Conservation (phyloP, 2,888 invertebrate genomes). For the Noctua pronuba region DNA sequence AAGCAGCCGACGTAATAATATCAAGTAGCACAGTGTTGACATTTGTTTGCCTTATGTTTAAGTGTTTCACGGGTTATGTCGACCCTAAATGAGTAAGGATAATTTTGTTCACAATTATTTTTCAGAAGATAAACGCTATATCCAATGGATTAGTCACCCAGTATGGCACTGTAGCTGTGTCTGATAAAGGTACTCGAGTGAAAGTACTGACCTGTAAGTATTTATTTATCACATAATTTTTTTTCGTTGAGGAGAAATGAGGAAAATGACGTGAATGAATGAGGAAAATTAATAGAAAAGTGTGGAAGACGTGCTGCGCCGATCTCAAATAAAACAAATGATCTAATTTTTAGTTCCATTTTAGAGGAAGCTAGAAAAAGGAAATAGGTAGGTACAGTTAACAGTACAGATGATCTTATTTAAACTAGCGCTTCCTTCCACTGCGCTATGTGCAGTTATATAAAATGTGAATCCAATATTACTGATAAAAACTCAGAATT, state of each 20-base stretch:
- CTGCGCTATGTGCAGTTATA: too few species aligned
- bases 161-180: constrained; percentile 35
- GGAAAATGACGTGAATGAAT: background rate
- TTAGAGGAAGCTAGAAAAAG: too few species aligned
- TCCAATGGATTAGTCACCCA: constrained; percentile 23
- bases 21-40: background rate
- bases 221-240: background rate
- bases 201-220: constrained; percentile 51
- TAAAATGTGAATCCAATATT: background rate
- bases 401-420: too few species aligned
- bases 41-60: background rate
- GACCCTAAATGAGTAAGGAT: background rate
- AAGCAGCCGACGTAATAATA: too few species aligned
- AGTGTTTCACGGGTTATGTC: background rate
- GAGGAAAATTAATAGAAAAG: background rate
- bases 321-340: background rate
- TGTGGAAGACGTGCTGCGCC: background rate
- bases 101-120: background rate
- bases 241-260: background rate
- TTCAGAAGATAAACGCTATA: constrained; percentile 26
- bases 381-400: too few species aligned
- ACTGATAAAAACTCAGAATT: background rate
- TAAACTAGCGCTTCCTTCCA: too few species aligned
- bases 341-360: too few species aligned
- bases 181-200: constrained; percentile 24